Base-by-base conservation (phyloP, 2,113 vertebrate genomes). In the Boulengeromyrus knoepffleri region DNA sequence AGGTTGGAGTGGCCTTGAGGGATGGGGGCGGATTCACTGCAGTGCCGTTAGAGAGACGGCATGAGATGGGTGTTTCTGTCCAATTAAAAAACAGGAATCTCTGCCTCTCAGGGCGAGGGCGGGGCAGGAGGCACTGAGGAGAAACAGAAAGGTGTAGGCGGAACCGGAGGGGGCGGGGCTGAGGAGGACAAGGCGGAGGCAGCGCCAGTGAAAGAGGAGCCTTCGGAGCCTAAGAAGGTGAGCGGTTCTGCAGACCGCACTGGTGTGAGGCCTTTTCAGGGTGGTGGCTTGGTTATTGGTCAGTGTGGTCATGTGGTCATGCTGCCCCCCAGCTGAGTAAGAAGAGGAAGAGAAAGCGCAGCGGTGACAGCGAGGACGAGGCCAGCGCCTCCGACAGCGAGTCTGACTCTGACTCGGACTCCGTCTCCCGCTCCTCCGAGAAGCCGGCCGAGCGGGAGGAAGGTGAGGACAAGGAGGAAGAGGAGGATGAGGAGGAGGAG, bases 321-420 rank as follows among this genome's bases (percentile, higher is more conserved):
- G 9, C n/a, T 2, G 21, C 19, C 5, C 53, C 39, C 15, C 93
- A 97, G 97, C 90, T 94, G 53, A 95, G 95, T 89, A 96, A 95
- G 93, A 96, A 96, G 92, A 95, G 97, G 77, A 98, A 97, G 90
- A 93, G 97, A 92, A 98, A 98, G 92, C 96, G 93, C 85, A 98
- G 97, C 0, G 96, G 96, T 0, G 97, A 97, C 17, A 98, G 97
- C 0, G 97, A 98, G 19, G 97, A 97, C 85, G 97, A 97, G 36
- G 96, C 92, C 62, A 97, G 96, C 0, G 97, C 96, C 77, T 98
- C 97, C 0, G 97, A 97, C 62, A 97, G 97, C 0, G 97, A 98
- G 45, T 97, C 97, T 0, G 96, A 96, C 10, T 95, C 95, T 0
- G 97, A 97, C 86, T 96, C 95, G 0, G 97, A 96, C 90, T 95